Base-by-base conservation (phyloP, 1,140 invertebrate species). In the Agraylea sexmaculata region DNA sequence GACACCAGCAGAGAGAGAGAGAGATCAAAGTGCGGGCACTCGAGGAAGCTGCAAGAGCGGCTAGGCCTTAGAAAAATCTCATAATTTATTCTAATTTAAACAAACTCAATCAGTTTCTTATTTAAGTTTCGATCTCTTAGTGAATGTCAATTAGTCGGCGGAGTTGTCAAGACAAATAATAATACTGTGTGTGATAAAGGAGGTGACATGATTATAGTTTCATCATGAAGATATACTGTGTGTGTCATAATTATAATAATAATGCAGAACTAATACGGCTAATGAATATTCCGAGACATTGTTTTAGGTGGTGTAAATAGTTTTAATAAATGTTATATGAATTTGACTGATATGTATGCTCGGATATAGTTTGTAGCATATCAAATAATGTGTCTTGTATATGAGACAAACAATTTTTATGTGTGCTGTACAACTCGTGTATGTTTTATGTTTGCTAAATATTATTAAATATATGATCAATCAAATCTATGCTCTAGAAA, bases 1-100 rank as follows among this genome's bases (percentile, higher is more conserved):
- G 84, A 35, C 58, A 78, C 56, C 80, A 83, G 71, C 81, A 86
- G 59, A 74, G 83, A 37, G 83, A 87, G 54, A 71, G 83, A 31
- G 84, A 87, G 65, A 69, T 86, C 50, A 87, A 87, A 69, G 80
- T 87, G 56, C 73, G 83, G 53, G 82, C 81, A 40, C 66, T 87
- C 49, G 84, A 87, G 66, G 83, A 87, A 69, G 84, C 84, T 40
- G 82, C 83, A 42, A 71, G 83, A 58, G 81, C 80, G 51, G 77
- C 76, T 51, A 70, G 78, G 44, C 74, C 73, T 55, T 80, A 75
- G 54, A 53, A 6, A n/a, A n/a, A 25, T n/a, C 23, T 25, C n/a
- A n/a, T n/a, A n/a, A n/a, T n/a, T n/a, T n/a, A n/a, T n/a, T n/a
- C n/a, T n/a, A n/a, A n/a, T n/a, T n/a, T n/a, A n/a, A n/a, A n/a